A percentile compares a stretch with the other conserved stretches of the same genome.
These are phyloP conservation scores for Actinia tenebrosa DNA, from an alignment of 64 coral and sea anemone species.

Conservation along the genomic window DNA sequence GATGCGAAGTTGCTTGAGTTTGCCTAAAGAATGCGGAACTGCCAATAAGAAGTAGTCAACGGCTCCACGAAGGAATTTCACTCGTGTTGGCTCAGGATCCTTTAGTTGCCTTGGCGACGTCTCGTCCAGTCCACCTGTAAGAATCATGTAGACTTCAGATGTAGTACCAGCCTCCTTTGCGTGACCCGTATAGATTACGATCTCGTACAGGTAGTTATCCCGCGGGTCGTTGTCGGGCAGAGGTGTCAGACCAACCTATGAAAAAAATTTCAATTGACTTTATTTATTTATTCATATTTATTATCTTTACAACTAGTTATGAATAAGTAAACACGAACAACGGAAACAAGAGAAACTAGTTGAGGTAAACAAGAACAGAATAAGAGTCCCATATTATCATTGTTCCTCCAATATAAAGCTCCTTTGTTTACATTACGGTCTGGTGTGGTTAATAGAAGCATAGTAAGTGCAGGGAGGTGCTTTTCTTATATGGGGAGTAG, in stretches of 20 bases:
- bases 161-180: constrained; percentile 60
- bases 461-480: too few species aligned
- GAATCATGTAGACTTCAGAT: constrained; percentile 66
- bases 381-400: too few species aligned
- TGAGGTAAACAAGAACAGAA: too few species aligned
- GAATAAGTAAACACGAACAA: too few species aligned
- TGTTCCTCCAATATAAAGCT: too few species aligned
- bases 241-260: constrained; percentile 79
- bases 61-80: constrained; percentile 66
- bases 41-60: constrained; percentile 86
- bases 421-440: too few species aligned
- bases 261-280: neutral
- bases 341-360: too few species aligned
- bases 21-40: constrained; percentile 73
- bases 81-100: constrained; percentile 62
- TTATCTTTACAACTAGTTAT: too few species aligned
- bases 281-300: too few species aligned
- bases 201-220: constrained; percentile 92
- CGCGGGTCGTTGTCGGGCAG: constrained; percentile 88
- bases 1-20: constrained; percentile 57
- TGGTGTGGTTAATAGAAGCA: too few species aligned
- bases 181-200: constrained; percentile 91
- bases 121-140: constrained; percentile 75
- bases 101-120: constrained; percentile 66
- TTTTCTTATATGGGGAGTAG: too few species aligned